Base-by-base conservation (phyloP, 2,888 invertebrate species). In the Caenorhabditis becei region DNA sequence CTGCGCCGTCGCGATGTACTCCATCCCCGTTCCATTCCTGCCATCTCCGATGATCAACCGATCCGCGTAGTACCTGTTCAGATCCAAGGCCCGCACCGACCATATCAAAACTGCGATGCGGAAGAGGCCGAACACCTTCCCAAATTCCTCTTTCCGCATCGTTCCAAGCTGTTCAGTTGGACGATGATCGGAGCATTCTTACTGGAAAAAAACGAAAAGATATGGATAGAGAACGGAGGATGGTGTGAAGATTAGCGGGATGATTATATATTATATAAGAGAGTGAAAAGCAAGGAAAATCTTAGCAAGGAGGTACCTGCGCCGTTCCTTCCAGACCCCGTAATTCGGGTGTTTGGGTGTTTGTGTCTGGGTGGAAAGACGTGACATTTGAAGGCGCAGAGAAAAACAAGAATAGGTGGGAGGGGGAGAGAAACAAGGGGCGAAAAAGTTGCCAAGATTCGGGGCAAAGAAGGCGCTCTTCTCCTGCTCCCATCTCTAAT, bases 401-500 rank as follows among this genome's bases (percentile, higher is more conserved):
- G 44, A 23, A 53, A 53, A 71, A 62, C 24, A 70, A 41, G 51
- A 62, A 28, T 54, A 72, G 72, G 63, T 72, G 54, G 54, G 32
- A 49, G 35, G 37, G 58, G 47, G 53, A 67, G 35, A 28, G 16
- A 59, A 35, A 74, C 18, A 65, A 18, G 53, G 28, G 11, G 5
- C 49, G 28, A 49, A 59, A 65, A 77, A 77, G 62, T 77, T 77
- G 69, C 62, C 56, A 59, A 61, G 67, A 69, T 54, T 74, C 49
- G 61, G 26, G 8, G 41, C 61, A 62, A 71, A 59, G 53, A 61
- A 16, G 51, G 24, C 7, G 11, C 65, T 11, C 24, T 37, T 49
- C 65, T 65, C 37, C 62, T 65, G 58, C 65, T 65, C 65, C 65
- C 56, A 58, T 63, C 72, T 74, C 72, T 74, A 74, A 74, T 74